Conservation (phyloP, 2,888 invertebrate genomes). For the Lithodes maja region DNA sequence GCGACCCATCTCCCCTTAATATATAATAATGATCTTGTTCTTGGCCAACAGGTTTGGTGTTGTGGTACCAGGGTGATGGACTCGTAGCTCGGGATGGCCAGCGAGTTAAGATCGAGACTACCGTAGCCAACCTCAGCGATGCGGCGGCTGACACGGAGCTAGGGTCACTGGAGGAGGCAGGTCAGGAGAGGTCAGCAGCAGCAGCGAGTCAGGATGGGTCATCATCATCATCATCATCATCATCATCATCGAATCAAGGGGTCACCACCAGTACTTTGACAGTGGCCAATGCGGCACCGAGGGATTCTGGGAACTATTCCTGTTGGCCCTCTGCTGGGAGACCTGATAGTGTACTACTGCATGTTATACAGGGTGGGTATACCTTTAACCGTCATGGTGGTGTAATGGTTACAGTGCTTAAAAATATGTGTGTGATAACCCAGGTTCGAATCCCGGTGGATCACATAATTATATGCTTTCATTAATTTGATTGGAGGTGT, state of each 20-base stretch:
- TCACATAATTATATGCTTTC: no score
- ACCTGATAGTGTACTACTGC: slow-evolving; percentile 67
- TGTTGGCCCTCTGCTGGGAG: slow-evolving; percentile 68
- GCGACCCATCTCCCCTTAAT: no score
- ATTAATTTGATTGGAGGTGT: no score
- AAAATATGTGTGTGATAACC: no score
- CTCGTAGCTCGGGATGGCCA: slow-evolving; percentile 55
- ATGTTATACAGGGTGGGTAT: slow-evolving; percentile 22
- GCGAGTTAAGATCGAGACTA: slow-evolving; percentile 54
- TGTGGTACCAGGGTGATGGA: slow-evolving; percentile 69
- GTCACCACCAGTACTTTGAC: slow-evolving; percentile 56
- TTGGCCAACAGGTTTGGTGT: slow-evolving; percentile 52
- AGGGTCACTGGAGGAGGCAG: not conserved
- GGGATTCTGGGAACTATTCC: slow-evolving; percentile 68
- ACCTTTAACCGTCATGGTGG: no score
- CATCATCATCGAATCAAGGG: not conserved
- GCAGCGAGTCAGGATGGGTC: not conserved
- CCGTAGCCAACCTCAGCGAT: slow-evolving; percentile 38
- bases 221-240: not conserved
- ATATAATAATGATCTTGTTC: no score
- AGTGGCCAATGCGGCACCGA: slow-evolving; percentile 35
- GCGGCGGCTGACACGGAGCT: not conserved
- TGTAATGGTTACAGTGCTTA: no score
- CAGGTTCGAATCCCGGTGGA: no score
- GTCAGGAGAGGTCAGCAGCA: not conserved